phyloP scores from a whole-genome alignment of 2,888 invertebrate genomes.

The Hydrotaea diabolus region DNA sequence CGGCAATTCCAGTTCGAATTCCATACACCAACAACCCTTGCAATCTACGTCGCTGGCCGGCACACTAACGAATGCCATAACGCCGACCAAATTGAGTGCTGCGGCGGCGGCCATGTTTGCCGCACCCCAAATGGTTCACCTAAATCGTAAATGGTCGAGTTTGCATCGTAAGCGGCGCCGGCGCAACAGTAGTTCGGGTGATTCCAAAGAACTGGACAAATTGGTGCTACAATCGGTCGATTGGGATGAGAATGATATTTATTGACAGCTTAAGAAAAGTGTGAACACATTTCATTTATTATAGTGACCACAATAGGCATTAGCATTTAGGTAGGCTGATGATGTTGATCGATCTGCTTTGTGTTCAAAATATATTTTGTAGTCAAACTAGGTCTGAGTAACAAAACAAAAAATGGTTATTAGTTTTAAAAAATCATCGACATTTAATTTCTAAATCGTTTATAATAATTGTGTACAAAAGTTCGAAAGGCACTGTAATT shows the following conservation, averaged over 20 bases:
- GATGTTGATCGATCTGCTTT: neutral
- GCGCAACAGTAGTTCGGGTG: conserved; percentile 79
- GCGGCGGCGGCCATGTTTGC: conserved; percentile 79
- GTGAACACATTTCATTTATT: conserved; percentile 27
- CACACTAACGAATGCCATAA: conserved; percentile 73
- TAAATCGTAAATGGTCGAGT: conserved; percentile 80
- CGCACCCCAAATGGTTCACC: conserved; percentile 78
- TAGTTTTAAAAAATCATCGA: neutral
- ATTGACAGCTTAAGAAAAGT: conserved; percentile 70
- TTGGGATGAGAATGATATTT: conserved; percentile 81
- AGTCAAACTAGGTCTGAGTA: neutral
- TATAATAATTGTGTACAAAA: neutral
- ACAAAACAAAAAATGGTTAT: conserved; percentile 1
- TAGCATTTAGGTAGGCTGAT: neutral
- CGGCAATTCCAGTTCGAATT: conserved; percentile 63
- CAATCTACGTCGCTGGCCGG: conserved; percentile 66
- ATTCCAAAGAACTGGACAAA: conserved; percentile 80
- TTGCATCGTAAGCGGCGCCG: conserved; percentile 77
- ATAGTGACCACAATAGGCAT: neutral
- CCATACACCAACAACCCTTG: conserved; percentile 64
- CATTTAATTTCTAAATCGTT: neutral
- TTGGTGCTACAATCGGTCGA: conserved; percentile 80
- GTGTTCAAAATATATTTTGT: neutral
- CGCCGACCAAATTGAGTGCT: conserved; percentile 77
- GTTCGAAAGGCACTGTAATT: conserved; percentile 19